Evolutionary conservation across 1,140 invertebrate species (phyloP), one percentile per base, ranked within the genome.

Genomic region (Cherax destructor): DNA sequence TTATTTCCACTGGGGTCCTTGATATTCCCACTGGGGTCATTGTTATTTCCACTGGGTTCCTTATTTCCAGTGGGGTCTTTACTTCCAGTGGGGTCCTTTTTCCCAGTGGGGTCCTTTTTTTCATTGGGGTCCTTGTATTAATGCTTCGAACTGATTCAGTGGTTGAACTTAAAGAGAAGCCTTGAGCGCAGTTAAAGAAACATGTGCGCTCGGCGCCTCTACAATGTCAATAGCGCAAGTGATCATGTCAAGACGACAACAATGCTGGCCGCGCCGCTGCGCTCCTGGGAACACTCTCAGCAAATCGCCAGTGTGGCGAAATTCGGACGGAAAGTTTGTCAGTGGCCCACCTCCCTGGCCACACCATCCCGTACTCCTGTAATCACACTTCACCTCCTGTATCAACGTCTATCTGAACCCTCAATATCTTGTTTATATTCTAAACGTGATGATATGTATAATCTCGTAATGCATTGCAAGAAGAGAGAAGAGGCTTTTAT

Each of bases 201-300:
- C 18, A 13, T 65, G 0, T 74, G 30, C 69, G 30, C 69, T 7
- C 69, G 13, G 30, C 69, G 6, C 69, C 69, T 6, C 69, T n/a
- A 30, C 69, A 74, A 30, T 30, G n/a, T 74, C 69, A 74, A 74
- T 30, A 74, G n/a, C 69, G 24, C 69, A 74, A 74, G 69, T 74
- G 30, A 74, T 74, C 69, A 72, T 72, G 24, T 72, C 69, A 30
- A 72, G 69, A 72, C 69, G 11, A n/a, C 1, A 18, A 72, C n/a
- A n/a, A 24, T 56, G 6, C n/a, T n/a, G n/a, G n/a, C 18, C 24
- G 0, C 18, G n/a, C 69, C n/a, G 69, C 69, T 7, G 18, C n/a
- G 69, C 24, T 9, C 6, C 52, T 11, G 11, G 30, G 30, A n/a
- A 24, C 5, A 74, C n/a, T 30, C 21, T 3, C 24, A 30, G 69